A percentile compares a stretch with the other conserved stretches of the same genome.
These are phyloP conservation scores for Catocala sponsa DNA, from an alignment of 2,888 invertebrate species.

Conservation along the genomic window DNA sequence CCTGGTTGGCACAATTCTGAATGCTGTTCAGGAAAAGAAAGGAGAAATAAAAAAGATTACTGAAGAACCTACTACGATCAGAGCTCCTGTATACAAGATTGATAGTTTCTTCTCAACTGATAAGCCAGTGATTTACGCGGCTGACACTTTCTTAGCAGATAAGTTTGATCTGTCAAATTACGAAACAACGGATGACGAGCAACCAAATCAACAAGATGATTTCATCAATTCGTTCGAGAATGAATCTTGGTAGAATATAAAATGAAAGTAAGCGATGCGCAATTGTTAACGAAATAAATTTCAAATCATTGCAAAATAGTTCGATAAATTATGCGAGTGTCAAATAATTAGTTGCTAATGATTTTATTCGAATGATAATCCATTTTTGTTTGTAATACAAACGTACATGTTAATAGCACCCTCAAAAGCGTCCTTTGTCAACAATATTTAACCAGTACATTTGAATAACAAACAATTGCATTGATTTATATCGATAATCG, in stretches of 20 bases:
- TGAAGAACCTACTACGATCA: constrained; percentile 21
- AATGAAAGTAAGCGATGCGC: too few species aligned
- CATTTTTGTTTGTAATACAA: too few species aligned
- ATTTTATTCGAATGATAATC: too few species aligned
- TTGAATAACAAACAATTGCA: too few species aligned
- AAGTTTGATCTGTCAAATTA: constrained; percentile 77
- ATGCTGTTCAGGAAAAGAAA: constrained; percentile 13
- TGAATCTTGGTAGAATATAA: constrained; percentile 42
- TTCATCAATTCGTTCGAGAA: constrained; percentile 67
- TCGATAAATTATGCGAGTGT: too few species aligned
- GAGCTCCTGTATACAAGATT: constrained; percentile 51
- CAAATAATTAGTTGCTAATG: too few species aligned
- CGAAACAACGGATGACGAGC: constrained; percentile 65
- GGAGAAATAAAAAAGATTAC: constrained; percentile 21
- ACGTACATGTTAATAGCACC: too few species aligned
- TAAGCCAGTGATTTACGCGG: constrained; percentile 62
- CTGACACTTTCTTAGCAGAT: constrained; percentile 81
- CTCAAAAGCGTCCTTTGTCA: too few species aligned
- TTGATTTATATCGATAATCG: too few species aligned
- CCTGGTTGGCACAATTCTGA: constrained; percentile 1
- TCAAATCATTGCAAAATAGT: too few species aligned
- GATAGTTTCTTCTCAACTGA: constrained; percentile 77
- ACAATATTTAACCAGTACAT: too few species aligned
- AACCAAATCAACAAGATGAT: constrained; percentile 51
- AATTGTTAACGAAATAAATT: too few species aligned